Evolutionary conservation across 2,888 invertebrate species (phyloP).

Genomic region (Drosophila neutralis): DNA sequence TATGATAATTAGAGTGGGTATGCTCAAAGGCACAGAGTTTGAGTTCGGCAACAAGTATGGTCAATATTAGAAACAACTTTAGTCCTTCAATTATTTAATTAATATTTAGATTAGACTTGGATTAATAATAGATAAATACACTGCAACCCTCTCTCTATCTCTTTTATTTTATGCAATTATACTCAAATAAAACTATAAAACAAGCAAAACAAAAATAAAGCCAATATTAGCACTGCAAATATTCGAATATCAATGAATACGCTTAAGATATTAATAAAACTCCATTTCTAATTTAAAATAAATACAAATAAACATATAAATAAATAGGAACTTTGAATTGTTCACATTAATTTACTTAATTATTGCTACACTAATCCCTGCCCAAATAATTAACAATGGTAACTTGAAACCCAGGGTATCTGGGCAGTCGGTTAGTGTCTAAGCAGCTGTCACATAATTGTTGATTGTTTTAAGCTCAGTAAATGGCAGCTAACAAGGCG

Average conservation of each 20-base stretch:
- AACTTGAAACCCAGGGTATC: slow-evolving; percentile 5
- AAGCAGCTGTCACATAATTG: not conserved
- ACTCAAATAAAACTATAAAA: too few relatives aligned
- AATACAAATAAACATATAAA: not conserved
- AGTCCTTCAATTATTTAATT: not conserved
- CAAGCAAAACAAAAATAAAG: too few relatives aligned
- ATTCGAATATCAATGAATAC: too few relatives aligned
- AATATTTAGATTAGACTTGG: not conserved
- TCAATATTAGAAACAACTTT: not conserved
- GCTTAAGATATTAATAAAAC: too few relatives aligned
- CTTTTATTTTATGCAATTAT: too few relatives aligned
- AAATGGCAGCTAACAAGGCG: slow-evolving; percentile 49
- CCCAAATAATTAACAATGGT: not conserved
- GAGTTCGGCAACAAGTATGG: not conserved
- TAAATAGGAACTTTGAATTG: not conserved
- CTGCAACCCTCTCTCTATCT: not conserved
- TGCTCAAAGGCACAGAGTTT: not conserved
- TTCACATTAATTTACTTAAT: not conserved
- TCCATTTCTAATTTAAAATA: too few relatives aligned
- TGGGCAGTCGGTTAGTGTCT: accelerated
- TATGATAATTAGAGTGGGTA: not conserved
- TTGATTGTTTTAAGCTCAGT: slow-evolving; percentile 14
- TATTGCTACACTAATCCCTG: not conserved
- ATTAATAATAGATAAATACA: not conserved
- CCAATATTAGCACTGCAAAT: too few relatives aligned